Base-by-base conservation (phyloP, 2,888 invertebrate species). In the Epicampocera succincta region DNA sequence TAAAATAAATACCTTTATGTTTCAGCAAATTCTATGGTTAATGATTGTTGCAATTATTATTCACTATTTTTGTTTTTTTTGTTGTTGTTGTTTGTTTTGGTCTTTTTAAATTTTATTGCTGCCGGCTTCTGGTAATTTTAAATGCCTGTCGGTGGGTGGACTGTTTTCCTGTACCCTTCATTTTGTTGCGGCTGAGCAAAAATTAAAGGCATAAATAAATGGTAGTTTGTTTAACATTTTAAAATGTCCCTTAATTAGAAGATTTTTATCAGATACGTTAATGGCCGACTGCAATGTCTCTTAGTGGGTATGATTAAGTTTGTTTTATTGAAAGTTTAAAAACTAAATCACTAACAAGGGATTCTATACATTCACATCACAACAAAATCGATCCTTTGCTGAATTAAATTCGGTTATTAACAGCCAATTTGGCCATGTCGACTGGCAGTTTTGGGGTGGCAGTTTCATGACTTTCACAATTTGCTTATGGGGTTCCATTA, bases 41-140 rank as follows among this genome's bases (percentile, higher is more conserved):
- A 69, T 77, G 68, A 77, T 81, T 81, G 63, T 73, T 77, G 81
- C 76, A 81, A 81, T 76, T 77, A 81, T 76, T 77, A 72, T 68
- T 72, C 66, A 66, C 71, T 42, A 63, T 44, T 33, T 56, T 46
- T 52, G 13, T 60, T 54, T 54, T 33, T 42, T 61, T 60, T 29
- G 44, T 11, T 61, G 3, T 54, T 21, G 38, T 60, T 29, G 21
- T 48, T 42, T 8, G 1, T 9, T 33, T 58, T 0, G 44, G 56
- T 33, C 12, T 0, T 46, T 54, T 15, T 54, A 48, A 38, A 29
- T 40, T 21, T 21, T 60, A 33, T 46, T 63, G n/a, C 8, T 69
- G 56, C 15, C 48, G 33, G 40, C 3, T 17, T 50, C 9, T 52
- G 44, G 21, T 58, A 17, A 40, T 58, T 65, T 65, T 25, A 11